Evolutionary conservation across 1,140 invertebrate species (phyloP).

Genomic region (Acyrthosiphon pisum): DNA sequence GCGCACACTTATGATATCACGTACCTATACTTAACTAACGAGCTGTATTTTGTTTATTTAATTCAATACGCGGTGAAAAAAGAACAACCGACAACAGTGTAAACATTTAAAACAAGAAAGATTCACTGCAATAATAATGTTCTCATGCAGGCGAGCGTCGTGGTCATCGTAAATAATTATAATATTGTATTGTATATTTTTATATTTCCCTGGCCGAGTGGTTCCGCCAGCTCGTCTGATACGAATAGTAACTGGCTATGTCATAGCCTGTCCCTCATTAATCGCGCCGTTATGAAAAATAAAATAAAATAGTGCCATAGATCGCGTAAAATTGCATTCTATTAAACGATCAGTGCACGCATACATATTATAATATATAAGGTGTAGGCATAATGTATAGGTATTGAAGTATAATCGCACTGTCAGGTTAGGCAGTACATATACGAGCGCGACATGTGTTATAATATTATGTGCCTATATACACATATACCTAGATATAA

Average conservation of each 20-base stretch:
- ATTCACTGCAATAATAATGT: background rate
- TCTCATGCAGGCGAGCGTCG: background rate
- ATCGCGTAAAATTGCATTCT: slow-evolving; percentile 21
- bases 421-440: background rate
- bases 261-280: background rate
- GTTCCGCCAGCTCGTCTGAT: background rate
- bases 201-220: background rate
- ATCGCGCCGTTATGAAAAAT: background rate
- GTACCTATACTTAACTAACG: background rate
- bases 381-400: background rate
- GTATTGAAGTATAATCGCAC: background rate
- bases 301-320: background rate
- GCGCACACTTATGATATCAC: background rate
- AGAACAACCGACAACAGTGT: background rate
- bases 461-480: background rate
- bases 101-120: background rate
- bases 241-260: background rate
- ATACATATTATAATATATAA: no score
- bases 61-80: slow-evolving; percentile 22
- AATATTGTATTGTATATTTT: background rate
- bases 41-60: slow-evolving; percentile 20
- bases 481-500: background rate
- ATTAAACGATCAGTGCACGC: background rate
- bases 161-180: background rate
- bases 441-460: background rate